Percentiles rank a stretch among this genome's conserved stretches.
phyloP scores from a whole-genome alignment of 1,140 invertebrate genomes.

The Camponotus pennsylvanicus region DNA sequence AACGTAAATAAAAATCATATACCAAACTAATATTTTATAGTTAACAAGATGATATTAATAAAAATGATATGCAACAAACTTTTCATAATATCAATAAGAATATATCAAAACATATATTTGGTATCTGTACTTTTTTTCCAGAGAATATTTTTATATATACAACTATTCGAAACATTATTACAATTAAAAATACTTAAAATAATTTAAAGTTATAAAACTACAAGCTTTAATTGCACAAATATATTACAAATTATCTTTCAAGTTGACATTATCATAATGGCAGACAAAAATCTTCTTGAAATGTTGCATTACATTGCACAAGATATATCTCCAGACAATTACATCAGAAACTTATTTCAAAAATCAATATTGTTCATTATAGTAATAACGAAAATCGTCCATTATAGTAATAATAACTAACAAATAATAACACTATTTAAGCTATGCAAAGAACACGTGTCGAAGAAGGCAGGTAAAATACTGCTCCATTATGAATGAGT shows the following conservation, averaged over 20 bases:
- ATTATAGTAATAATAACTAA: background rate
- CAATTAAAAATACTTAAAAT: no score
- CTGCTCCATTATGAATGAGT: background rate
- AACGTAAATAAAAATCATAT: conserved; percentile 29
- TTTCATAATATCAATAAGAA: background rate
- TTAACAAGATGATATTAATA: conserved; percentile 6
- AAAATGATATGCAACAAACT: background rate
- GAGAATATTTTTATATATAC: background rate
- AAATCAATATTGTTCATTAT: background rate
- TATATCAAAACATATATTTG: background rate
- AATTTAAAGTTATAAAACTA: conserved; percentile 3
- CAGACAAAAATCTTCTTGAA: conserved; percentile 15
- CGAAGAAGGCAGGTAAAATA: background rate
- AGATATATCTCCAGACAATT: conserved; percentile 10
- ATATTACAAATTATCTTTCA: conserved; percentile 1
- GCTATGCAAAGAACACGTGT: background rate
- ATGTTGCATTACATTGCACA: conserved; percentile 33
- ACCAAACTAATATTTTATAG: background rate
- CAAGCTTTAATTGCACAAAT: background rate
- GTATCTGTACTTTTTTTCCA: background rate
- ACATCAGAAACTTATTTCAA: background rate
- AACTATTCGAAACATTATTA: background rate
- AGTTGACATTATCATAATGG: conserved; percentile 14
- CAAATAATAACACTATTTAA: background rate
- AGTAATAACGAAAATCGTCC: background rate